phyloP scores from a whole-genome alignment of 2,113 vertebrate genomes.

The Aythya baeri region DNA sequence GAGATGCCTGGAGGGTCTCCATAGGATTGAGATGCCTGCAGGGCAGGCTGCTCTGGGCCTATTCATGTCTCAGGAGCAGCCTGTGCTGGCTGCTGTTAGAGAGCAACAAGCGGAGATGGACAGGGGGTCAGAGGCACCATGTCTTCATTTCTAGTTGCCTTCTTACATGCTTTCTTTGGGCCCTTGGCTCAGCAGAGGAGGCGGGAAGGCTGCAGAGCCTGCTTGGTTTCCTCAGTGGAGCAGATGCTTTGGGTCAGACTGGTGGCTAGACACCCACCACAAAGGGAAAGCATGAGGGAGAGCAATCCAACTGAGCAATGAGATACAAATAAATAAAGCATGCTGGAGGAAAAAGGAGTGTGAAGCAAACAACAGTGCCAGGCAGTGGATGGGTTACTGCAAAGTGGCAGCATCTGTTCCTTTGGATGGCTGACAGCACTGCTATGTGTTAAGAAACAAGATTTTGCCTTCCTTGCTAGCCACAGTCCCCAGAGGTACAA shows the following conservation, averaged over 20 bases:
- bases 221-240: slow-evolving; percentile 25
- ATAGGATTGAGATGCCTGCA: neutral
- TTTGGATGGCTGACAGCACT: slow-evolving; percentile 39
- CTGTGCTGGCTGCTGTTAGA: neutral
- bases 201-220: neutral
- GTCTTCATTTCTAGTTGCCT: neutral
- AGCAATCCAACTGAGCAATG: neutral
- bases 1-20: too few relatives aligned
- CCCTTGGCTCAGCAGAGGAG: neutral
- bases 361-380: slow-evolving; percentile 36
- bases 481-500: neutral
- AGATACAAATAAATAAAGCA: slow-evolving; percentile 60
- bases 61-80: neutral
- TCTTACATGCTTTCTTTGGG: neutral
- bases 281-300: neutral
- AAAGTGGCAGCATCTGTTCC: slow-evolving; percentile 19
- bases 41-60: neutral
- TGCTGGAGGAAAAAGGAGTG: slow-evolving; percentile 5
- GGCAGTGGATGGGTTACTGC: neutral
- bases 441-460: neutral
- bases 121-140: neutral
- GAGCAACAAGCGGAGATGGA: neutral
- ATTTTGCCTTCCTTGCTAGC: neutral
- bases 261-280: slow-evolving; percentile 14
- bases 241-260: slow-evolving; percentile 19